A percentile compares a stretch with the other conserved stretches of the same genome.
Conservation (phyloP, 2,888 invertebrate genomes). For the Drosophila nr. medialis region DNA sequence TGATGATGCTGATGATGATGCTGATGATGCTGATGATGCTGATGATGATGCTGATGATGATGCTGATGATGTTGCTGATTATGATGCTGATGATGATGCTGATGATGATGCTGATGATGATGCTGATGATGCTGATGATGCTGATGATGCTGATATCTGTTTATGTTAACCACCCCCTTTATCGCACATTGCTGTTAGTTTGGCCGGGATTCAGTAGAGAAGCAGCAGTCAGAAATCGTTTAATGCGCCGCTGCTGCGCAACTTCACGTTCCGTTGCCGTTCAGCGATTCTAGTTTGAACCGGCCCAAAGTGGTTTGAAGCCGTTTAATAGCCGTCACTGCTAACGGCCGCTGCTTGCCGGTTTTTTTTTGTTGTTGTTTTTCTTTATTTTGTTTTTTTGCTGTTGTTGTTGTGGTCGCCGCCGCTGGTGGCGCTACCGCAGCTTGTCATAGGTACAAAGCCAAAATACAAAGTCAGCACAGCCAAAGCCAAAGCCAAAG, state of each 20-base stretch:
- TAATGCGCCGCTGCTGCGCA: conserved; percentile 32
- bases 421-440: conserved; percentile 27
- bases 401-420: background rate
- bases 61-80: background rate
- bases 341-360: conserved; percentile 45
- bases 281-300: conserved; percentile 74
- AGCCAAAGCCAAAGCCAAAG: conserved; percentile 24
- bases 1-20: background rate
- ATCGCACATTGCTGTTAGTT: conserved; percentile 41
- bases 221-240: conserved; percentile 33
- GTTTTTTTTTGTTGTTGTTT: conserved; percentile 34
- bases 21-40: conserved; percentile 2
- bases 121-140: background rate
- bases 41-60: background rate
- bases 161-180: conserved; percentile 8
- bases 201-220: conserved; percentile 38
- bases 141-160: conserved; percentile 7
- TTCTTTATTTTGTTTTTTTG: background rate
- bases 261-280: conserved; percentile 25
- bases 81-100: background rate
- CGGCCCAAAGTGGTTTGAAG: conserved; percentile 68
- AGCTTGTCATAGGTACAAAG: conserved; percentile 42
- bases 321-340: conserved; percentile 48
- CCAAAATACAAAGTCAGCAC: conserved; percentile 2
- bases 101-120: background rate